Conservation (phyloP, 2,888 invertebrate species). For the Cephus pulcher region DNA sequence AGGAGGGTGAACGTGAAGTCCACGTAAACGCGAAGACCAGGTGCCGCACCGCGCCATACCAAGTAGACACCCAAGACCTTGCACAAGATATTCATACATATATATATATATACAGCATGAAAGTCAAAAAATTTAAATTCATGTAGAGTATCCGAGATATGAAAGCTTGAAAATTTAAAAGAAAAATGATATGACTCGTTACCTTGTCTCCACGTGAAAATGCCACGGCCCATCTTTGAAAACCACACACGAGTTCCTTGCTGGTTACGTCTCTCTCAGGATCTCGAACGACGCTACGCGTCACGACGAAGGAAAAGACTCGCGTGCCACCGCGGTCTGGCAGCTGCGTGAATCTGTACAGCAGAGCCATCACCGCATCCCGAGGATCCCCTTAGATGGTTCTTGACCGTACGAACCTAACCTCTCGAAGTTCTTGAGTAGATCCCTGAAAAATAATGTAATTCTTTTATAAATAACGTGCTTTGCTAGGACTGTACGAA, state of each 20-base stretch:
- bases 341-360: slow-evolving; percentile 85
- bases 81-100: slow-evolving; percentile 6
- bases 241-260: slow-evolving; percentile 85
- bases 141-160: neutral
- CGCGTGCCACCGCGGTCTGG: slow-evolving; percentile 86
- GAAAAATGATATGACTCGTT: neutral
- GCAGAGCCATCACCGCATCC: slow-evolving; percentile 78
- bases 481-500: neutral
- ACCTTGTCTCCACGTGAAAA: slow-evolving; percentile 83
- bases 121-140: neutral
- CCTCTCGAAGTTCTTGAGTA: neutral
- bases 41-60: slow-evolving; percentile 81
- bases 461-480: neutral
- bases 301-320: slow-evolving; percentile 87
- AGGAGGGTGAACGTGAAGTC: slow-evolving; percentile 85
- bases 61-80: slow-evolving; percentile 79
- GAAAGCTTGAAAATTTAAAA: neutral
- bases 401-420: neutral
- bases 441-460: neutral
- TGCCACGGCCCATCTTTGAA: slow-evolving; percentile 85
- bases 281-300: slow-evolving; percentile 81
- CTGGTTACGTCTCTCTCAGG: slow-evolving; percentile 84
- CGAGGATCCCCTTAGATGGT: slow-evolving; percentile 33
- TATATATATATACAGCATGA: neutral
- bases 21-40: slow-evolving; percentile 80